Evolutionary conservation across 1,140 invertebrate species (phyloP).

Genomic region (Psilanteris sp.): DNA sequence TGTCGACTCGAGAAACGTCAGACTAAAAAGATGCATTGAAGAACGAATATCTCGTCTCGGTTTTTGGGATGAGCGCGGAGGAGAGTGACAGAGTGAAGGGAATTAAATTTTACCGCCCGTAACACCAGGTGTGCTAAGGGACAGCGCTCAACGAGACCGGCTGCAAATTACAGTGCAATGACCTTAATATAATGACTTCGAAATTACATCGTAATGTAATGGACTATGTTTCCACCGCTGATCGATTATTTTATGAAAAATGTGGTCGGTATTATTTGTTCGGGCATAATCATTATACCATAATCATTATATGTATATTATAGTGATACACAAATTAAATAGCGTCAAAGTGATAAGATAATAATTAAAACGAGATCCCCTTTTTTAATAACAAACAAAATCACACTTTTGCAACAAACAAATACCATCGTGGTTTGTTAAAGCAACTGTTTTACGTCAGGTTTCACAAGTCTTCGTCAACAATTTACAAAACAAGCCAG

Average conservation of each 20-base stretch:
- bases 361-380: too few species aligned
- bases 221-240: slow-evolving; percentile 37
- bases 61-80: slow-evolving; percentile 35
- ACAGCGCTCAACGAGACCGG: slow-evolving; percentile 46
- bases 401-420: too few species aligned
- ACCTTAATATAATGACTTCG: slow-evolving; percentile 64
- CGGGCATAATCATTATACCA: too few species aligned
- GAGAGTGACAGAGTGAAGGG: slow-evolving; percentile 44
- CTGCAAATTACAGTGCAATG: slow-evolving; percentile 65
- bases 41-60: slow-evolving; percentile 59
- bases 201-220: slow-evolving; percentile 58
- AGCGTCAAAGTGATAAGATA: too few species aligned
- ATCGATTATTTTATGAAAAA: slow-evolving; percentile 55
- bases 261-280: slow-evolving; percentile 22
- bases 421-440: too few species aligned
- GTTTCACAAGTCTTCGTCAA: too few species aligned
- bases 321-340: too few species aligned
- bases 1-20: slow-evolving; percentile 34
- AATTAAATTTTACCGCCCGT: slow-evolving; percentile 63
- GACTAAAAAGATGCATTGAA: slow-evolving; percentile 54
- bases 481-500: too few species aligned
- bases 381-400: too few species aligned
- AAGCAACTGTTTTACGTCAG: too few species aligned
- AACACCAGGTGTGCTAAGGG: slow-evolving; percentile 64
- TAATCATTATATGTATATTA: too few species aligned